Evolutionary conservation across 1,140 invertebrate species (phyloP), one percentile per base, ranked within the genome.

Genomic region (Hesperophylax magnus): DNA sequence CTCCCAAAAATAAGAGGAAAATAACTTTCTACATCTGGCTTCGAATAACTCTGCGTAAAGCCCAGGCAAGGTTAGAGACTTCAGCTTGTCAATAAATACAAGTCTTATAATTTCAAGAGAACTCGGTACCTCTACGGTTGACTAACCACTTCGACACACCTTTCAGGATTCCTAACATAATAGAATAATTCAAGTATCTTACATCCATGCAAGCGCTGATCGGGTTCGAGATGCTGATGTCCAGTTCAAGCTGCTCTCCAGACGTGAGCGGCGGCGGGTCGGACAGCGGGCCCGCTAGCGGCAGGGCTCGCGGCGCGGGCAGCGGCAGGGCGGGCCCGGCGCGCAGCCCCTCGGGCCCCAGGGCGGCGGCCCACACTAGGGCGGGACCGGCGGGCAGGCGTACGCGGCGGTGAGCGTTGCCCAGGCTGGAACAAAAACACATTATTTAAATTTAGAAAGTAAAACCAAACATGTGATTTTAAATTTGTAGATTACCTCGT

Each of bases 171-270:
- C n/a, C 5, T 27, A 27, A 5, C 2, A 27, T 27, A 2, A 27
- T 5, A 27, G 5, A 27, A 27, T n/a, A 58, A n/a, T 9, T 9
- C 5, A 8, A 58, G 6, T 54, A 54, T 1, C 92, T 93, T 86
- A 93, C 93, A 83, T 93, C 93, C 87, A 93, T 91, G 86, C 93
- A 93, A 74, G 92, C 91, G 84, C 93, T 92, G 71, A 93, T 90
- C 79, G 93, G 93, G 82, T 93, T 93, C 0, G 90, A 92, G 53
- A 93, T 93, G 85, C 92, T 92, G 81, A 93, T 92, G 84, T 93
- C 92, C 0, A 93, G 91, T 85, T 93, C 92, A 0, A 93, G 87
- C 0, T 91, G 91, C 86, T 93, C 93, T 0, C 92, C 91, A 11
- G 92, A 91, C 81, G 90, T 90, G 80, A 93, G 82, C 2, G 89